Percentiles rank a stretch among this genome's conserved stretches.
Conservation (phyloP, 30 jellyfish, hydroid and myxozoan species). For the Turritopsis rubra region DNA sequence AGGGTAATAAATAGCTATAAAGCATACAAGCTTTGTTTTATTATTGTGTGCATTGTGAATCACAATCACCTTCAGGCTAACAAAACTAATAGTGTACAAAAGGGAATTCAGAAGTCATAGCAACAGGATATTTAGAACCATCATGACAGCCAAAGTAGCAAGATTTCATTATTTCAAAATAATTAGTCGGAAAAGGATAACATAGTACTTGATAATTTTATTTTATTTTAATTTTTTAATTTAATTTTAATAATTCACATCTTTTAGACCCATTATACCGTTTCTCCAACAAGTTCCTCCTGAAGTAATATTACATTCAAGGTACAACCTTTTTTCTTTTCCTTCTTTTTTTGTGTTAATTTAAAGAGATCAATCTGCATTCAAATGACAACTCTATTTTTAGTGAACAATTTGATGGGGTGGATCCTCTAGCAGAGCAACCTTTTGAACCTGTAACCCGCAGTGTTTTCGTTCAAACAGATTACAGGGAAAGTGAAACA, state of each 20-base stretch:
- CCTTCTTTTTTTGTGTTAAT: neutral
- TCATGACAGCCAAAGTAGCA: no score
- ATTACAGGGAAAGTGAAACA: conserved; percentile 91
- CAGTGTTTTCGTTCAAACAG: conserved; percentile 85
- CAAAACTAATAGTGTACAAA: no score
- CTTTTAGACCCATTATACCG: conserved; percentile 82
- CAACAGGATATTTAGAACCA: no score
- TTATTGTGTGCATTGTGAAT: no score
- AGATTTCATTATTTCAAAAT: no score
- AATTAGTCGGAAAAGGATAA: no score
- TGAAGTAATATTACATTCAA: conserved; percentile 66
- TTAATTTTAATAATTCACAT: neutral
- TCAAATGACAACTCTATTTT: neutral
- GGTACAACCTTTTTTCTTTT: conserved; percentile 25
- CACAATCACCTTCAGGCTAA: no score
- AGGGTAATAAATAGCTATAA: no score
- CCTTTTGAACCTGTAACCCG: conserved; percentile 73
- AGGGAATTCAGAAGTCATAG: no score
- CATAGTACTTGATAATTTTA: neutral
- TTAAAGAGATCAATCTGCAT: neutral
- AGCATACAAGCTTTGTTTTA: no score
- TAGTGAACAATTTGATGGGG: conserved; percentile 54
- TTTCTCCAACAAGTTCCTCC: conserved; percentile 83
- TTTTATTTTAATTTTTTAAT: no score
- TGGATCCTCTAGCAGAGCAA: conserved; percentile 56